Evolutionary conservation across 2,888 invertebrate genomes (phyloP), one percentile per base, ranked within the genome.

Genomic region (Standfussiana lucernea): DNA sequence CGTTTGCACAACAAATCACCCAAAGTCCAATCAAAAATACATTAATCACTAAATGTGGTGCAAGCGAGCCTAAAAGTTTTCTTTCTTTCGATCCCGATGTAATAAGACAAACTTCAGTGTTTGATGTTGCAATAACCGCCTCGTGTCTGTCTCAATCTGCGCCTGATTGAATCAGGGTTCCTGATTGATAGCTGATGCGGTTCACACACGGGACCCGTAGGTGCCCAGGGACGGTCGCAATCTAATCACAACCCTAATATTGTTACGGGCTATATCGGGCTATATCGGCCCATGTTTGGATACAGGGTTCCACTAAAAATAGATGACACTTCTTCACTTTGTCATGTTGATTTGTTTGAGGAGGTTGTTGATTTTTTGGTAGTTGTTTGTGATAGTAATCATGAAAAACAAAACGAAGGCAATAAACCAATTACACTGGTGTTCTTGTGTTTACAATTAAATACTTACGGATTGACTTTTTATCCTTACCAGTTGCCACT

Each of bases 181-280:
- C 65, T 86, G 89, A 90, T 89, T 84, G 89, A 86, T 79, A 74
- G 77, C 77, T 86, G 85, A 86, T 89, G 84, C 75, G 85, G 82
- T 84, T 69, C 71, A 66, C 75, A 66, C 75, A 59, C 75, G 73
- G 40, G 76, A 50, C 74, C 80, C 74, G 37, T 66, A 70, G 80
- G 77, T 72, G 77, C 80, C 75, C 70, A 65, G 84, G 79, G 87
- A 86, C 80, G 72, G 59, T 68, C 75, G 21, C 75, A 88, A 88
- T 83, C 81, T 78, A 88, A 90, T 90, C 84, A 88, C 72, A 56
- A 37, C 71, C 75, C 71, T 85, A 89, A 90, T 87, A 72, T 71
- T 73, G 83, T 88, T 85, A 84, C 64, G 24, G 64, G 74, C 40
- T 80, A 77, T 82, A 79, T 83, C 64, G 24, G 64, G 74, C 40